A percentile compares a stretch with the other conserved stretches of the same genome.
Evolutionary conservation across 2,797 vertebrate species (phyloP).

Genomic region (Diplodus puntazzo): DNA sequence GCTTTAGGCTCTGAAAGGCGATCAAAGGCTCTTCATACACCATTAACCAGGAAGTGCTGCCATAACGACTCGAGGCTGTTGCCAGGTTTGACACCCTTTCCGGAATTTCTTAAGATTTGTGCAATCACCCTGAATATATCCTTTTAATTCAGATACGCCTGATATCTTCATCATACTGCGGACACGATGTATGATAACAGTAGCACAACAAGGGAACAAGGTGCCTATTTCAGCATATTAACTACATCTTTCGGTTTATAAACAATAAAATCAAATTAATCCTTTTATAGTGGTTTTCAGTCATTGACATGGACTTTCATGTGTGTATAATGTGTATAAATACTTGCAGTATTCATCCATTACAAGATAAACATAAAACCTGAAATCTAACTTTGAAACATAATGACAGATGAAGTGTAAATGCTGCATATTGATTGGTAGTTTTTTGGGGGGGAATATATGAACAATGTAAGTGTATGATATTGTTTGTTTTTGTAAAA

Average conservation of each 20-base stretch:
- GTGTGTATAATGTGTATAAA: neutral
- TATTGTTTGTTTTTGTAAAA: too few species aligned
- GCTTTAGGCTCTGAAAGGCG: constrained; percentile 68
- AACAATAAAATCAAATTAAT: neutral
- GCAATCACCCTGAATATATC: constrained; percentile 49
- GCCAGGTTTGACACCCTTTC: constrained; percentile 80
- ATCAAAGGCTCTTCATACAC: constrained; percentile 87
- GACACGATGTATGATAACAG: constrained; percentile 7
- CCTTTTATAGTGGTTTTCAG: neutral
- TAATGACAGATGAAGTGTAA: neutral
- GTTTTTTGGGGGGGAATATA: neutral
- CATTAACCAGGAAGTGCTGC: constrained; percentile 85
- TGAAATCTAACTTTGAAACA: too few species aligned
- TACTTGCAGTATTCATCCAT: too few species aligned
- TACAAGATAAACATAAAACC: too few species aligned
- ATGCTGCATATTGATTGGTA: neutral
- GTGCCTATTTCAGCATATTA: neutral
- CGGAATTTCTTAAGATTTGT: constrained; percentile 64
- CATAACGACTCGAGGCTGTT: constrained; percentile 75
- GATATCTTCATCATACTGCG: constrained; percentile 7
- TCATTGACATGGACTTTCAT: neutral
- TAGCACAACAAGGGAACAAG: neutral
- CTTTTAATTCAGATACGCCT: constrained; percentile 32
- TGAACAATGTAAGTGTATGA: neutral
- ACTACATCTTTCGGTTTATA: neutral